Evolutionary conservation across 2,113 vertebrate genomes (phyloP).

Genomic region (Panthera tigris): DNA sequence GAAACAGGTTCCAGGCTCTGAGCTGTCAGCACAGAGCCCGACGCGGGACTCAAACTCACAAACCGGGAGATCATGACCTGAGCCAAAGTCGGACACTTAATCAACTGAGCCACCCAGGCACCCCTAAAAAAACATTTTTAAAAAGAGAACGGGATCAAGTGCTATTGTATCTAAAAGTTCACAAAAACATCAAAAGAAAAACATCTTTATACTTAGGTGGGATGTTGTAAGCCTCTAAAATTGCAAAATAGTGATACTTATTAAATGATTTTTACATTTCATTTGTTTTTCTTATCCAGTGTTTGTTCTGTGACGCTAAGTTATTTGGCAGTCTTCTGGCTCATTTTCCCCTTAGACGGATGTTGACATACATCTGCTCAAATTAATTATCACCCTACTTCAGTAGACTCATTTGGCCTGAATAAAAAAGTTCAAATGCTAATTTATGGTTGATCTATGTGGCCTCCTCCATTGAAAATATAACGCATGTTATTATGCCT

Average conservation of each 20-base stretch:
- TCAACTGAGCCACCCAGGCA: too few species aligned
- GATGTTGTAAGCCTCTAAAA: not conserved
- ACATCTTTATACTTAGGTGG: not conserved
- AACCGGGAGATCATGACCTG: too few species aligned
- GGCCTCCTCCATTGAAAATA: not conserved
- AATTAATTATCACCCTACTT: slow-evolving; percentile 40
- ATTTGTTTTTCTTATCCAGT: not conserved
- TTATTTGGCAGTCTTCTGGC: not conserved
- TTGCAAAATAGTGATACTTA: not conserved
- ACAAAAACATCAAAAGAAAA: not conserved
- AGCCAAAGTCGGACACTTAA: too few species aligned
- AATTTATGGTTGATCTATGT: not conserved
- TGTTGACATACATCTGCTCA: not conserved
- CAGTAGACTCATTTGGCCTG: not conserved
- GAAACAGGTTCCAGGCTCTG: too few species aligned
- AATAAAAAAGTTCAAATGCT: slow-evolving; percentile 41
- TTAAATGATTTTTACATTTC: not conserved
- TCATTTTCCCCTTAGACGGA: not conserved
- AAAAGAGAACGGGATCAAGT: not conserved
- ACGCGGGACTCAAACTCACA: too few species aligned
- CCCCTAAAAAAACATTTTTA: too few species aligned
- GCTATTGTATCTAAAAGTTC: not conserved
- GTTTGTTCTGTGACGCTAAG: not conserved
- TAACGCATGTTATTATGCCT: not conserved
- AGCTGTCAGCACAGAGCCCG: too few species aligned